Percentiles rank a stretch among this genome's conserved stretches.
phyloP scores from a whole-genome alignment of 2,888 invertebrate species.

The Mechanitis mazaeus region DNA sequence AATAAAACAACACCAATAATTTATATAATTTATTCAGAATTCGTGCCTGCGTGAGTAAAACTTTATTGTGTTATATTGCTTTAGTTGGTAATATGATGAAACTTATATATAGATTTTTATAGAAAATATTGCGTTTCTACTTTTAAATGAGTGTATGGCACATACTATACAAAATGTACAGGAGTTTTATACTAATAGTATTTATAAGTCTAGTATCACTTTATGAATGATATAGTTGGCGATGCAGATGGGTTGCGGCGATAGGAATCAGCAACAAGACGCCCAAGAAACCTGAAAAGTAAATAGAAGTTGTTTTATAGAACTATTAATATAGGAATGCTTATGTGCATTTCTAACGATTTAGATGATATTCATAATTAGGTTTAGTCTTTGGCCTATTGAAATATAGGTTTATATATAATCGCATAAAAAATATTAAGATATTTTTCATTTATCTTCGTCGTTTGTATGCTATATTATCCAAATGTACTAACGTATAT shows the following conservation, averaged over 20 bases:
- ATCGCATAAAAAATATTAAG: too few species aligned
- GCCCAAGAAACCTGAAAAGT: constrained; percentile 51
- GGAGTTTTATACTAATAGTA: constrained; percentile 53
- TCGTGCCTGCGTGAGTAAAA: constrained; percentile 67
- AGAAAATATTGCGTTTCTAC: constrained; percentile 71
- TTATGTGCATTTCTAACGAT: not conserved
- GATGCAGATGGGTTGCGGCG: constrained; percentile 51
- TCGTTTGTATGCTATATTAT: too few species aligned
- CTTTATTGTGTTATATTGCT: constrained; percentile 69
- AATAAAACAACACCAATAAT: constrained; percentile 32
- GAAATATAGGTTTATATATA: too few species aligned
- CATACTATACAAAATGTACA: constrained; percentile 76
- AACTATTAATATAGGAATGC: not conserved
- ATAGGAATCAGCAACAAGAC: constrained; percentile 51
- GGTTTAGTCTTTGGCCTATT: not conserved
- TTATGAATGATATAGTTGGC: constrained; percentile 68
- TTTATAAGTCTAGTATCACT: constrained; percentile 71
- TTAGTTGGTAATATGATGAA: constrained; percentile 54
- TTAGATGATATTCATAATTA: not conserved
- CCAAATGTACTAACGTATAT: too few species aligned
- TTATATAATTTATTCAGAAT: constrained; percentile 48
- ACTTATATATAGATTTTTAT: constrained; percentile 52
- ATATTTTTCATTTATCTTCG: too few species aligned
- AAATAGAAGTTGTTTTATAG: not conserved
- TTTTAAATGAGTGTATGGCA: constrained; percentile 67